Conservation (phyloP, 92 coral and sea anemone genomes). For the Epizoanthus illoricatus region DNA sequence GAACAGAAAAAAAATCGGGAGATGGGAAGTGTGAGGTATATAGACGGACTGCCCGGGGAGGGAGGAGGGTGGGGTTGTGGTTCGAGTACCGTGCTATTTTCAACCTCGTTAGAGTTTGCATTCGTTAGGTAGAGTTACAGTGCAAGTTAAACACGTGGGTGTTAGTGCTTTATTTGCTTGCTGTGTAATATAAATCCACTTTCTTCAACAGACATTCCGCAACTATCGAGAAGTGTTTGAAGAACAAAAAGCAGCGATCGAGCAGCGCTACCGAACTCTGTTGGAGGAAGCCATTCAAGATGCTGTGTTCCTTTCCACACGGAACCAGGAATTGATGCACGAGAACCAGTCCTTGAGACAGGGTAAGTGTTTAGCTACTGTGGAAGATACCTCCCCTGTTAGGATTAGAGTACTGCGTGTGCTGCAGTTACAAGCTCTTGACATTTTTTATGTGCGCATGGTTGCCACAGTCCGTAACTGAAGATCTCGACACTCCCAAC, state of each 20-base stretch:
- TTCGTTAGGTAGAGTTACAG: too few relatives aligned
- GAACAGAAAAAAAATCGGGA: too few relatives aligned
- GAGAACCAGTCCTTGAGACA: slow-evolving; percentile 89
- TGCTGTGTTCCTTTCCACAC: slow-evolving; percentile 91
- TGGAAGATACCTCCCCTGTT: background rate
- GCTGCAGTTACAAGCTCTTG: background rate
- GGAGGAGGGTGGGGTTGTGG: too few relatives aligned
- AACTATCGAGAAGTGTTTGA: slow-evolving; percentile 98
- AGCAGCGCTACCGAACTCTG: slow-evolving; percentile 93
- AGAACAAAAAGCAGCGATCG: slow-evolving; percentile 95
- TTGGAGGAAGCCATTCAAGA: slow-evolving; percentile 98
- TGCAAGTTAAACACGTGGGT: background rate
- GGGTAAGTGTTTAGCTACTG: slow-evolving; percentile 49
- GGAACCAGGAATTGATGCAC: slow-evolving; percentile 94
- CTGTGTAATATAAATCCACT: background rate
- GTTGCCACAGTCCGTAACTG: too few relatives aligned
- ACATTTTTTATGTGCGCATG: too few relatives aligned
- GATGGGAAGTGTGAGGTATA: too few relatives aligned
- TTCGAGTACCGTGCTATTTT: too few relatives aligned
- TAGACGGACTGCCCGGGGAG: too few relatives aligned
- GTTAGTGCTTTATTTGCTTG: background rate
- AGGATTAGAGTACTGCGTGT: background rate
- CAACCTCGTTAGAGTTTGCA: too few relatives aligned
- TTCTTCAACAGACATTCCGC: slow-evolving; percentile 79
- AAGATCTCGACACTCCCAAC: too few relatives aligned